These are phyloP conservation scores for Grus americana DNA, from an alignment of 2,113 vertebrate species.

Conservation along the genomic window DNA sequence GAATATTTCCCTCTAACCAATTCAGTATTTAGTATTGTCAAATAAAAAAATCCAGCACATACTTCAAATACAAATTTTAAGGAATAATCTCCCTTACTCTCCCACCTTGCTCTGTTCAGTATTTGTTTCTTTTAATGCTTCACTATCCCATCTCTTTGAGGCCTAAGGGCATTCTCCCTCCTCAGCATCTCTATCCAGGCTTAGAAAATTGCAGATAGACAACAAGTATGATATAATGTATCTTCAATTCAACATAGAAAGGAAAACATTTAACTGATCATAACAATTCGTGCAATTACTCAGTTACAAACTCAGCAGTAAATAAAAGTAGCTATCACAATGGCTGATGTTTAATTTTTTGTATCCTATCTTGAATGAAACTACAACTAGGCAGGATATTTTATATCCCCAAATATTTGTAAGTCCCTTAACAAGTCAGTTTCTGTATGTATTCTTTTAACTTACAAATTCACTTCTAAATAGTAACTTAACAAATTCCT, in stretches of 20 bases:
- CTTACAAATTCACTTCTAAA: not conserved
- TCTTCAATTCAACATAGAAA: not conserved
- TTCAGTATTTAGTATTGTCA: not conserved
- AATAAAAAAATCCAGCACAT: not conserved
- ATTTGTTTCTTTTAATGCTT: not conserved
- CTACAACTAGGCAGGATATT: not conserved
- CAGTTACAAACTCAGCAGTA: not conserved
- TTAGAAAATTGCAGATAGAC: not conserved
- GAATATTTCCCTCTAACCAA: not conserved
- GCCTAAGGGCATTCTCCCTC: not conserved
- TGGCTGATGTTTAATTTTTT: not conserved
- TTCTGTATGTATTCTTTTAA: not conserved
- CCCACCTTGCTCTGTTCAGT: not conserved
- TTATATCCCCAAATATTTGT: not conserved
- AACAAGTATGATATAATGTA: not conserved
- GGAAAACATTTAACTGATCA: not conserved
- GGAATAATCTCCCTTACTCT: not conserved
- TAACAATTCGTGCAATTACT: not conserved
- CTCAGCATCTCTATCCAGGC: not conserved
- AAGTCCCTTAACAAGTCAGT: not conserved
- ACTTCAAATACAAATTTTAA: not conserved
- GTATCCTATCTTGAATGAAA: not conserved
- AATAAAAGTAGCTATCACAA: not conserved
- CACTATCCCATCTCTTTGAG: not conserved
- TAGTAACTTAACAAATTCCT: not conserved